Conservation (phyloP, 2,888 invertebrate genomes). For the Cryptus armator region DNA sequence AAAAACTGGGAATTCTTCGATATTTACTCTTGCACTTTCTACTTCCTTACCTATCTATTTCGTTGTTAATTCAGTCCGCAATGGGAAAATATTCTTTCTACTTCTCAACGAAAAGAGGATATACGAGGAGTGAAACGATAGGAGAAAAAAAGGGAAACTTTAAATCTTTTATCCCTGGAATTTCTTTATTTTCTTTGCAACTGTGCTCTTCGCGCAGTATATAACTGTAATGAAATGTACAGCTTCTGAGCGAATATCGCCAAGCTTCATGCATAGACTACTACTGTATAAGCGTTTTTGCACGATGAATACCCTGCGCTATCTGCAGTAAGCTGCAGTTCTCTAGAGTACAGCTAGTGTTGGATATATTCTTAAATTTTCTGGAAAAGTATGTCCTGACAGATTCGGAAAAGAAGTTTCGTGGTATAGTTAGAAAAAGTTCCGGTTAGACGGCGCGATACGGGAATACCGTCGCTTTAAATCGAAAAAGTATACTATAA, state of each 20-base stretch:
- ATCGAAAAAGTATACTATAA: conserved; percentile 61
- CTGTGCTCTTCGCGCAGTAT: background rate
- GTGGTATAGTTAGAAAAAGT: conserved; percentile 56
- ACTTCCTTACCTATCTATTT: background rate
- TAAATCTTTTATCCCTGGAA: conserved; percentile 17
- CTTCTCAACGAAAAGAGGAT: background rate
- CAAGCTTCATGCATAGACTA: conserved; percentile 33
- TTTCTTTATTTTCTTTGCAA: conserved; percentile 32
- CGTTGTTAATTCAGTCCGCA: conserved; percentile 1
- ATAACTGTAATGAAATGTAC: conserved; percentile 28
- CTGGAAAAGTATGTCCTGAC: conserved; percentile 62
- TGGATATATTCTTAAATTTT: conserved; percentile 63
- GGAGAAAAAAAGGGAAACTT: conserved; percentile 31
- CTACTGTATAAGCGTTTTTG: conserved; percentile 54
- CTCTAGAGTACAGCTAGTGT: conserved; percentile 4
- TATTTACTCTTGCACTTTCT: background rate
- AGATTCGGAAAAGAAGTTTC: conserved; percentile 57
- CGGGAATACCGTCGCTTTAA: conserved; percentile 55
- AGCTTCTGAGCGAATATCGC: conserved; percentile 44
- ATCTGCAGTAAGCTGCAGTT: conserved; percentile 40
- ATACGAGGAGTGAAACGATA: background rate
- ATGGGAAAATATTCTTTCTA: background rate
- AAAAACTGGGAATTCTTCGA: conserved; percentile 32
- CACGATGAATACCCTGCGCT: conserved; percentile 37
- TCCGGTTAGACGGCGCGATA: conserved; percentile 48